Percentiles rank a stretch among this genome's conserved stretches.
phyloP scores from a whole-genome alignment of 2,113 vertebrate genomes.

The Fregetta grallaria region DNA sequence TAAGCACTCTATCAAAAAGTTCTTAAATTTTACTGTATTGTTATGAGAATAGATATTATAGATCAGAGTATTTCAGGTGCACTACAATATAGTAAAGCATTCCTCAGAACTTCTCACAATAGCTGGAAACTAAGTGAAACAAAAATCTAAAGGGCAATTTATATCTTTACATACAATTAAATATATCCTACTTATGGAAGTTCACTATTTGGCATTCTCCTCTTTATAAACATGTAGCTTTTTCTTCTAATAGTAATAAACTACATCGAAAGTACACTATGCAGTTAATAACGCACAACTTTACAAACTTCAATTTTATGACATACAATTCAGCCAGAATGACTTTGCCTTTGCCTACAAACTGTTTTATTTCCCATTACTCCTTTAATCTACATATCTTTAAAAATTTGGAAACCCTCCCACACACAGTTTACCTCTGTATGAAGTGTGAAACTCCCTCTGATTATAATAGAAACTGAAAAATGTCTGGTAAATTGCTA shows the following conservation, averaged over 20 bases:
- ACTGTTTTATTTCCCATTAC: neutral
- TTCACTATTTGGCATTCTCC: neutral
- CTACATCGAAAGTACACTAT: neutral
- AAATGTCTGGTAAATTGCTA: neutral
- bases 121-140: neutral
- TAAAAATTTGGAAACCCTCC: neutral
- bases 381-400: neutral
- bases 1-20: neutral
- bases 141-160: neutral
- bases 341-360: neutral
- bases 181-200: neutral
- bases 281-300: neutral
- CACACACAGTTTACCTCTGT: neutral
- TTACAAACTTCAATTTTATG: neutral
- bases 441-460: neutral
- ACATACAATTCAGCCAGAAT: neutral
- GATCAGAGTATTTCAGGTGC: neutral
- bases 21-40: neutral
- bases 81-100: neutral
- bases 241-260: neutral
- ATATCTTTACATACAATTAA: neutral
- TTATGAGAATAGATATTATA: neutral
- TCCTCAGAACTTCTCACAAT: neutral
- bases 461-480: neutral
- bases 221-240: neutral